These are phyloP conservation scores for Hypothenemus hampei DNA, from an alignment of 1,140 invertebrate species.

Conservation along the genomic window DNA sequence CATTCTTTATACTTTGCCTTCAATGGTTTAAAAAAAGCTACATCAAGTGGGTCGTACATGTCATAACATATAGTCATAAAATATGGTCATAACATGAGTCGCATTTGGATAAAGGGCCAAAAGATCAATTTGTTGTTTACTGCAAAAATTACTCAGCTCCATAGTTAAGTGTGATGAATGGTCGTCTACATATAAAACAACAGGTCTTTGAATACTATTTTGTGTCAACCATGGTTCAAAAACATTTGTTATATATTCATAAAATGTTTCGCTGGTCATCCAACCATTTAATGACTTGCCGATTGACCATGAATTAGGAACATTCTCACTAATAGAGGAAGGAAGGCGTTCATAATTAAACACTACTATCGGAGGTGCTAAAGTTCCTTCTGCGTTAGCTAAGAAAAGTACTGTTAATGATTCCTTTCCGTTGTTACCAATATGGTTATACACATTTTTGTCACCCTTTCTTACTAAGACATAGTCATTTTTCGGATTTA, in stretches of 20 bases:
- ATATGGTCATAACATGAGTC: too few relatives aligned
- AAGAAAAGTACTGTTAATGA: conserved; percentile 5
- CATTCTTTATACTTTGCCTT: too few relatives aligned
- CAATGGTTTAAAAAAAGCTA: conserved; percentile 2
- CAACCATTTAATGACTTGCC: conserved; percentile 43
- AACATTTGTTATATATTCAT: conserved; percentile 44
- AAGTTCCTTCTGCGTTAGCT: conserved; percentile 1
- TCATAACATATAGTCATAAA: too few relatives aligned
- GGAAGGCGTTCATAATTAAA: conserved; percentile 9
- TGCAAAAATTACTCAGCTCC: conserved; percentile 38
- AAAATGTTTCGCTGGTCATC: conserved; percentile 45
- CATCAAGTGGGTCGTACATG: neutral
- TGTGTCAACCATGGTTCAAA: conserved; percentile 43
- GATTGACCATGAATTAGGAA: conserved; percentile 35
- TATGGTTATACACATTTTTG: conserved; percentile 16
- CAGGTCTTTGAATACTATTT: conserved; percentile 38
- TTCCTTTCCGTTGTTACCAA: conserved; percentile 12
- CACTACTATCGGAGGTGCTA: conserved; percentile 24
- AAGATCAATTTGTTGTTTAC: conserved; percentile 8
- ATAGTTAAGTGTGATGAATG: conserved; percentile 41
- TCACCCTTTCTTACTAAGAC: conserved; percentile 10
- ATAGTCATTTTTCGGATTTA: conserved; percentile 1
- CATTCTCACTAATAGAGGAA: neutral
- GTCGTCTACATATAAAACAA: conserved; percentile 44
- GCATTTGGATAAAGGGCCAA: conserved; percentile 19